Conservation (phyloP, 92 coral and sea anemone species). For the Porites divaricata region DNA sequence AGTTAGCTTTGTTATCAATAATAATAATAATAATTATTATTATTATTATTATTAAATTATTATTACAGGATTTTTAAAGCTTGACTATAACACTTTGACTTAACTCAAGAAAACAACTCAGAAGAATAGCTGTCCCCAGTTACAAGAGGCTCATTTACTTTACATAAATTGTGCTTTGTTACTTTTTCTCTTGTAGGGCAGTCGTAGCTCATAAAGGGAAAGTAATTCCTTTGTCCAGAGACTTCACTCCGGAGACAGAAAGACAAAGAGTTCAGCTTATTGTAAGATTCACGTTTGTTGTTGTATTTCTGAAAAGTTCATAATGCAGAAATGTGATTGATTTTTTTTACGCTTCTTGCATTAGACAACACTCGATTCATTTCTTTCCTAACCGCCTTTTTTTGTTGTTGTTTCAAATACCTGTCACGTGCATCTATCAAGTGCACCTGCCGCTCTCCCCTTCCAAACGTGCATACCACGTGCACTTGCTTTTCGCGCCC, state of each 20-base stretch:
- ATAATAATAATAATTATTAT: too few relatives aligned
- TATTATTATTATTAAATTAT: too few relatives aligned
- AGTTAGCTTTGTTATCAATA: too few relatives aligned
- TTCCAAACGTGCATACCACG: background rate
- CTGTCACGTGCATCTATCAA: background rate
- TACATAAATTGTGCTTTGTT: too few relatives aligned
- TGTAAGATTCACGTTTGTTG: constrained; percentile 58
- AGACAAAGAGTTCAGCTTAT: constrained; percentile 85
- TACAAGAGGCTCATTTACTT: too few relatives aligned
- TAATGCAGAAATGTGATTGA: background rate
- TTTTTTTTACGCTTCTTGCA: background rate
- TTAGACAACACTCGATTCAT: background rate
- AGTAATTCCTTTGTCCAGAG: constrained; percentile 84
- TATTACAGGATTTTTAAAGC: too few relatives aligned
- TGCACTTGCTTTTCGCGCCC: background rate
- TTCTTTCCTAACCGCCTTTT: background rate
- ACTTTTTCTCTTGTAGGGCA: too few relatives aligned
- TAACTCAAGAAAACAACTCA: too few relatives aligned
- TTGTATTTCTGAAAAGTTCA: background rate
- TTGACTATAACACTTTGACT: too few relatives aligned
- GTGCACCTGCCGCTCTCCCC: background rate
- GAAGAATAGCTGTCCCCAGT: too few relatives aligned
- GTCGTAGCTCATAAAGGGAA: constrained; percentile 87
- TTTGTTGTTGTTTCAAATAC: too few relatives aligned
- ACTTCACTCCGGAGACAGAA: constrained; percentile 94